Evolutionary conservation across 2,113 vertebrate genomes (phyloP), one percentile per base, ranked within the genome.

Genomic region (Platichthys flesus): DNA sequence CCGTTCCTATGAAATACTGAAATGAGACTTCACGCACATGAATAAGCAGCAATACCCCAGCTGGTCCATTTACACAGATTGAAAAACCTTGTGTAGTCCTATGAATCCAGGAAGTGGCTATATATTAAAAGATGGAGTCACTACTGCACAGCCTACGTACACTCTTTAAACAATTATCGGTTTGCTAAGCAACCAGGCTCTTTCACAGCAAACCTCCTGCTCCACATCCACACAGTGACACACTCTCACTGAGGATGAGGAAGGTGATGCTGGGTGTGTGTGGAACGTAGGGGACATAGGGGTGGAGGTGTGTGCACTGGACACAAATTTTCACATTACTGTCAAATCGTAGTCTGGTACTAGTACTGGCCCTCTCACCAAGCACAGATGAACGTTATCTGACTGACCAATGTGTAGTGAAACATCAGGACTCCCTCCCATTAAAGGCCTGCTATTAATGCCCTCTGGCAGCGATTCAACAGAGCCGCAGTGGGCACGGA

Each of bases 401-500:
- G 47, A 58, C 18, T 51, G 52, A 45, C 31, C 40, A 37, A 79
- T 68, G 71, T 67, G 65, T 66, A 79, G 16, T 60, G 62, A 74
- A 81, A 71, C 60, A 73, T 75, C 73, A 55, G 58, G 56, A 62
- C 63, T 59, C 63, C 62, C 9, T 37, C 54, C 67, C 37, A 57
- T 67, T 54, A 74, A 31, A 49, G 40, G 64, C 13, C 49, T 65
- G 65, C 77, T 67, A 74, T 67, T 81, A 37, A 84, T 86, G 82
- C 55, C 71, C 78, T 70, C 59, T 86, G 89, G 85, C 83, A 76
- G 79, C 12, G 49, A 54, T 59, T 67, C 64, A 63, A 67, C 66
- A 65, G 49, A 78, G 70, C 61, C 4, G 28, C 77, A 76, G 87
- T 87, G 91, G 84, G 85, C 88, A 83, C 8, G 5, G 76, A n/a